Base-by-base conservation (phyloP, 2,888 invertebrate genomes). In the Acronicta aceris region DNA sequence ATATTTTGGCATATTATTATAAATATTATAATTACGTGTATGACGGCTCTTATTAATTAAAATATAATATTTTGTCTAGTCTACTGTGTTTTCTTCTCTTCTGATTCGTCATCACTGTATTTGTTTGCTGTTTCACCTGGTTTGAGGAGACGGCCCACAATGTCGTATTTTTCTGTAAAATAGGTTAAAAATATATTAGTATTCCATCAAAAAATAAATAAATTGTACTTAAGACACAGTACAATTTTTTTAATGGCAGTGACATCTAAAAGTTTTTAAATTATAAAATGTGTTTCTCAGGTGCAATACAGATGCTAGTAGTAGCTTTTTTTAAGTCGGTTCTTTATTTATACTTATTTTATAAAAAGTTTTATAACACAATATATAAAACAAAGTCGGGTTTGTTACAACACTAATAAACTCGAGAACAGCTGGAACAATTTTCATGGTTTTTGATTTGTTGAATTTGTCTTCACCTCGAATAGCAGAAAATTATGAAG, bases 121-220 rank as follows among this genome's bases (percentile, higher is more conserved):
- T 80, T 83, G 30, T 70, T 90, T 7, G 94, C 86, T 12, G 89
- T 85, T 69, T 94, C 94, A 17, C 93, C 94, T 0, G 94, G 94
- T 71, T 91, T 94, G 65, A 94, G 79, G 0, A 94, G 86, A 42
- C 84, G 85, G 2, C 94, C 94, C 1, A 94, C 94, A 48, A 94
- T 90, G 76, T 93, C 92, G 71, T 94, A 94, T 82, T 93, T 93
- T 72, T 92, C 94, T 94, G 90, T 40, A 92, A 92, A 76, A 52
- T 53, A 10, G 65, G 16, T 17, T 30, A 27, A 16, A 0, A 15
- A 40, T 47, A 30, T 6, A 38, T 65, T 51, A 68, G 1, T 54
- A 6, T 16, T 17, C 10, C 1, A 8, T 7, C 2, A 30, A 7
- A 30, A 30, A 30, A 3, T 5, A 7, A 27, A 21, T 2, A 27